Conservation (phyloP, 2,888 invertebrate genomes). For the Teleogryllus oceanicus region DNA sequence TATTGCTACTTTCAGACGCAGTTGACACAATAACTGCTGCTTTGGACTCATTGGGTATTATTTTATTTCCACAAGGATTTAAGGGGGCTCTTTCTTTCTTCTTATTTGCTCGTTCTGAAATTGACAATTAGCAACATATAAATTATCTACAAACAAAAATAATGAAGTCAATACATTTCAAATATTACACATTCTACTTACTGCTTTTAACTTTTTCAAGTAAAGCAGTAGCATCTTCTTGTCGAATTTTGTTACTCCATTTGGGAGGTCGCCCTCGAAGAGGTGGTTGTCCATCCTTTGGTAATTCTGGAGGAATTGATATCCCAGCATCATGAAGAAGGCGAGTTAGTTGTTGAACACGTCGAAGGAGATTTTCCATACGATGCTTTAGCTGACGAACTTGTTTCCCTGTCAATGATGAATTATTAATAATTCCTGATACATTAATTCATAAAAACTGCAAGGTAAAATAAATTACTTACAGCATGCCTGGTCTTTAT, state of each 20-base stretch:
- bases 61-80: neutral
- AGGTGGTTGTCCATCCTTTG: slow-evolving; percentile 19
- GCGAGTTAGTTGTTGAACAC: slow-evolving; percentile 47
- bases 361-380: slow-evolving; percentile 45
- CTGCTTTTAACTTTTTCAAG: slow-evolving; percentile 41
- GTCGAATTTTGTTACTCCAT: slow-evolving; percentile 38
- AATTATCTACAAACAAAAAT: neutral
- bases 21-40: slow-evolving; percentile 22
- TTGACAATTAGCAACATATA: neutral
- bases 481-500: slow-evolving; percentile 32
- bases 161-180: no score
- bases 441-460: neutral
- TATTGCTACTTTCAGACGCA: neutral
- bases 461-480: slow-evolving; percentile 24
- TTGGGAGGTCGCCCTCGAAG: slow-evolving; percentile 24
- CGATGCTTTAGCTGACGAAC: slow-evolving; percentile 46
- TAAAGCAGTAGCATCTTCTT: slow-evolving; percentile 43
- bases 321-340: slow-evolving; percentile 49
- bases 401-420: slow-evolving; percentile 43
- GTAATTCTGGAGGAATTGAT: slow-evolving; percentile 43
- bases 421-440: neutral
- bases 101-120: slow-evolving; percentile 26
- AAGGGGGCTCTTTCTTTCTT: slow-evolving; percentile 22
- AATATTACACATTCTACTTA: neutral
- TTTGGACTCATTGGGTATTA: neutral